Evolutionary conservation across 2,797 vertebrate species (phyloP), one percentile per base, ranked within the genome.

Genomic region (Anguilla pacifica): DNA sequence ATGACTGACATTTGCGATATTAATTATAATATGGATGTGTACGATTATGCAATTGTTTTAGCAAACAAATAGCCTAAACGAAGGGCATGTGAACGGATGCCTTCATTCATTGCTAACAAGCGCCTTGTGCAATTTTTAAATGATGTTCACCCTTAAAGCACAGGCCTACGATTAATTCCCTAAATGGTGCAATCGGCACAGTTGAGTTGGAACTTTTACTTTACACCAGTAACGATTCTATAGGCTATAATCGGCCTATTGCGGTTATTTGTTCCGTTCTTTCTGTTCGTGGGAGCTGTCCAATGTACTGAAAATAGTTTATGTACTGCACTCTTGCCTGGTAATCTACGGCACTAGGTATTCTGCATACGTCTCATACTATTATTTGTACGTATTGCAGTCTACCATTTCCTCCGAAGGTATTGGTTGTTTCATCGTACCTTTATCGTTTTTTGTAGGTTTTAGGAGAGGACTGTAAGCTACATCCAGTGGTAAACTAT

Each of bases 251-350:
- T n/a, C 19, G 74, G 74, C 74, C 39, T 19, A 79, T 43, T 77
- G 15, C 35, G 6, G 39, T 49, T 81, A 22, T 81, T 22, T 9
- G 6, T 0, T 49, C 19, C 43, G 11, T 82, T 82, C 43, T n/a
- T 6, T 11, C 25, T 82, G 2, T 25, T 11, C 79, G 79, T n/a
- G 46, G 87, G 93, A 93, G 74, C 94, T 95, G 93, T 94, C 94
- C 92, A n/a, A 91, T 92, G 94, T 94, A 9, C 94, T 94, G 92
- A 93, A 92, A 49, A 15, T 59, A 2, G 35, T 79, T 43, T 77
- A 43, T 79, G 17, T 46, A 35, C 70, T 11, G 28, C 70, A 35
- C 11, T 53, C 7, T 53, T 13, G 51, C 11, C 10, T 53, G 7
- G 11, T 53, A 9, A 19, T 17, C 22, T 19, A 64, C 17, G 61